A percentile compares a stretch with the other conserved stretches of the same genome.
These are phyloP conservation scores for Campoplex nolae DNA, from an alignment of 2,888 invertebrate species.

Conservation along the genomic window DNA sequence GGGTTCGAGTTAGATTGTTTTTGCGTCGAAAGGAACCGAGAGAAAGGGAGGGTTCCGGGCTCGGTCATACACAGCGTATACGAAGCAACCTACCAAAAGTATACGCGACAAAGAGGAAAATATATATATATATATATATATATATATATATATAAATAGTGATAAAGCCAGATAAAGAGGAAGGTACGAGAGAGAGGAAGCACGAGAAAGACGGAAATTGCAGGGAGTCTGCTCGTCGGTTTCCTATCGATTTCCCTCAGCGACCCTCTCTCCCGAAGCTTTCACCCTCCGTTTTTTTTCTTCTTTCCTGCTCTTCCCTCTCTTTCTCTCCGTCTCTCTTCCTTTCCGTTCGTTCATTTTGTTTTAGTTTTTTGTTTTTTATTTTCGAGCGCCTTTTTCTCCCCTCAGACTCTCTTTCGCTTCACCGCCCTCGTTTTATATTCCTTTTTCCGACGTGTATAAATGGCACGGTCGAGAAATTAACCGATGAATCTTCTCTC, in stretches of 20 bases:
- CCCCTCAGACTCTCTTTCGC: constrained; percentile 56
- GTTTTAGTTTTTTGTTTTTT: constrained; percentile 24
- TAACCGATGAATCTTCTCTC: constrained; percentile 61
- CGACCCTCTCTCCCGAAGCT: constrained; percentile 53
- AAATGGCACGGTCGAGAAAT: constrained; percentile 59
- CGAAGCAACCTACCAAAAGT: constrained; percentile 1
- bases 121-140: constrained; percentile 10
- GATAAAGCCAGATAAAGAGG: background rate
- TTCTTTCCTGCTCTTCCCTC: constrained; percentile 31
- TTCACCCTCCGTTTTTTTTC: constrained; percentile 34
- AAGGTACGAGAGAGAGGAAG: constrained; percentile 11
- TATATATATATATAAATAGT: constrained; percentile 15
- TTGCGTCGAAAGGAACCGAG: constrained; percentile 57
- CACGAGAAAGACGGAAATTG: constrained; percentile 56
- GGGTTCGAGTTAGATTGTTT: constrained; percentile 54
- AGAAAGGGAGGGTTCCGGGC: constrained; percentile 49
- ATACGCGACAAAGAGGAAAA: constrained; percentile 23
- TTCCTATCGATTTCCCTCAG: constrained; percentile 69
- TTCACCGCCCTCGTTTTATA: constrained; percentile 55
- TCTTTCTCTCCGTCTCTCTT: constrained; percentile 36
- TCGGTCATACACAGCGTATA: constrained; percentile 13
- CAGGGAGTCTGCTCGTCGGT: constrained; percentile 64
- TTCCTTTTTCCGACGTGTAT: constrained; percentile 53
- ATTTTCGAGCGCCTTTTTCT: constrained; percentile 28
- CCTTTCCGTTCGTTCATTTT: constrained; percentile 39